Evolutionary conservation across 2,797 vertebrate species (phyloP).

Genomic region (Sebastes goodei): DNA sequence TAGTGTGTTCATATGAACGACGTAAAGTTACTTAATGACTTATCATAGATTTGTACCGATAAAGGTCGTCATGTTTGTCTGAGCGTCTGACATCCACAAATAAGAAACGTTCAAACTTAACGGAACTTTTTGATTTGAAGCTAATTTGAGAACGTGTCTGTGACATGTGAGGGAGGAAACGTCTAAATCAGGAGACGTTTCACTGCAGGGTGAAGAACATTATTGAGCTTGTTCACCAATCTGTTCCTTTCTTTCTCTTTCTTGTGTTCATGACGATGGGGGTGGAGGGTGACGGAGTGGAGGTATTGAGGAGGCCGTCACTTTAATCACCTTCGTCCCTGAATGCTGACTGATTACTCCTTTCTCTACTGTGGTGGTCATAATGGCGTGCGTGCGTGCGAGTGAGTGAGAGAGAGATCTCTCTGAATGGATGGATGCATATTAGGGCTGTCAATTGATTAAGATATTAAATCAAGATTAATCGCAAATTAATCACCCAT

Average conservation of each 20-base stretch:
- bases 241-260: not conserved
- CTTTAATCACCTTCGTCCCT: slow-evolving; percentile 19
- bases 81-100: not conserved
- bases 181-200: not conserved
- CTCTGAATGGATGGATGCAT: too few relatives aligned
- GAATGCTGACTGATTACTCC: not conserved
- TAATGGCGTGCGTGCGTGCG: not conserved
- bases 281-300: not conserved
- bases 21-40: not conserved
- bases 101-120: not conserved
- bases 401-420: not conserved
- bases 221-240: not conserved
- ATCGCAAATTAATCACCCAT: too few relatives aligned
- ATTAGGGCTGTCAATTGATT: too few relatives aligned
- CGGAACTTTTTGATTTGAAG: not conserved
- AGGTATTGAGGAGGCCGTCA: not conserved
- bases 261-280: not conserved
- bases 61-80: not conserved
- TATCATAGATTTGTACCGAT: not conserved
- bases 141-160: not conserved
- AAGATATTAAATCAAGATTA: too few relatives aligned
- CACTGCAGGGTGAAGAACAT: not conserved
- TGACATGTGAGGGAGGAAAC: not conserved
- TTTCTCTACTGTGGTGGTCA: not conserved
- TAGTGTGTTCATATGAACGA: not conserved